Evolutionary conservation across 2,113 vertebrate genomes (phyloP).

Genomic region (Bolborhynchus lineola): DNA sequence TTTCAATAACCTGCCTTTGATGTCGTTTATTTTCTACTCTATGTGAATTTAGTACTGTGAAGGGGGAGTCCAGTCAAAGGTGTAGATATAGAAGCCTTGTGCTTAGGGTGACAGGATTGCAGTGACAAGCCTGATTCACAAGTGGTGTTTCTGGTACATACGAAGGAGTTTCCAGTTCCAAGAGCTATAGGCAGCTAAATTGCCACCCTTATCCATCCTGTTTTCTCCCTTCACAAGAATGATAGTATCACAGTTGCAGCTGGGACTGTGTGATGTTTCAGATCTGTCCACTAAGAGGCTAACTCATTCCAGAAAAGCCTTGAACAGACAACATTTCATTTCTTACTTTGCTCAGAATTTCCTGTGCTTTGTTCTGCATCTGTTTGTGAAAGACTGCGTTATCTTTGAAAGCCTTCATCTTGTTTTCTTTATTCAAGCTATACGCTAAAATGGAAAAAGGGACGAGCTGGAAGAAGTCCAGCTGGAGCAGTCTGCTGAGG

Average conservation of each 20-base stretch:
- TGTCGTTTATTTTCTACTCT: neutral
- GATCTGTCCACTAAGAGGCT: constrained; percentile 50
- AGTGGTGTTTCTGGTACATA: neutral
- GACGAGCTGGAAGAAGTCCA: constrained; percentile 66
- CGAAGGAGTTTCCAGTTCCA: neutral
- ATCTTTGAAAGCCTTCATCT: constrained; percentile 57
- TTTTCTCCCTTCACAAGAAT: neutral
- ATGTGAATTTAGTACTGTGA: neutral
- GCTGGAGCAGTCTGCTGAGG: constrained; percentile 52
- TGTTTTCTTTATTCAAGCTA: constrained; percentile 53
- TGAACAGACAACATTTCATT: constrained; percentile 37
- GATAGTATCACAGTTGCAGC: neutral
- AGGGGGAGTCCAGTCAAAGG: neutral
- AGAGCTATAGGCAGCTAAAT: neutral
- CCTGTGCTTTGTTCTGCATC: constrained; percentile 66
- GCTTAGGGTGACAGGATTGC: neutral
- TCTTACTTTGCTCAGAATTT: constrained; percentile 62
- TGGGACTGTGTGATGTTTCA: neutral
- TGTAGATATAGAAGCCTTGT: neutral
- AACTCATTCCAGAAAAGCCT: constrained; percentile 57
- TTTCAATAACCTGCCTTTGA: neutral
- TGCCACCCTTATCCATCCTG: neutral
- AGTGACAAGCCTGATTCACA: neutral
- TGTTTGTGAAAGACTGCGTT: constrained; percentile 18
- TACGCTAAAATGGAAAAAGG: constrained; percentile 13